Base-by-base conservation (phyloP, 2,113 vertebrate genomes). In the Hyla sarda region DNA sequence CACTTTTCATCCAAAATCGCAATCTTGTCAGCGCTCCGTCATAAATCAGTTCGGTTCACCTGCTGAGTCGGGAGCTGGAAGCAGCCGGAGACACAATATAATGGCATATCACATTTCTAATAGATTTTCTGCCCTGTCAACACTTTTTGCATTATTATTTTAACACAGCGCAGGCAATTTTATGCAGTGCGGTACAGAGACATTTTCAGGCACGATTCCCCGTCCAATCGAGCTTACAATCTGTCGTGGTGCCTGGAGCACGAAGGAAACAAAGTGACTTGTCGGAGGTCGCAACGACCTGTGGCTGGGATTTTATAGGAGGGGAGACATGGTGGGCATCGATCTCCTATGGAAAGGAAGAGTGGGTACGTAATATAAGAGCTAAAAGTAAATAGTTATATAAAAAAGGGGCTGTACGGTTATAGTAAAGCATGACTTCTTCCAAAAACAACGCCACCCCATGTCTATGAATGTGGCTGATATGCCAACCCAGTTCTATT, bases 51-150 rank as follows among this genome's bases (percentile, higher is more conserved):
- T 16, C 3, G 13, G 47, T 50, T 76, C 73, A 76, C 73, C 73
- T 76, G 73, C 73, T 76, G 73, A 28, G 72, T 45, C 13, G 72
- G 28, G 72, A 47, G 73, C 73, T 28, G 73, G 73, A 30, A 76
- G 47, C 73, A 28, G 67, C 34, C 67, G 17, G 11, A 50, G 73
- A 76, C 73, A 50, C 45, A 50, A 76, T 76, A 76, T 76, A 76
- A 76, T 76, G 52, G 73, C 73, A 76, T 25, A 76, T 76, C 73
- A 48, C 73, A 76, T 76, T 50, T 50, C 73, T 76, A 76, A 76
- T 76, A 76, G 73, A 76, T 48, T 76, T n/a, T 76, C 73, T 76
- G 73, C 73, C 73, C 73, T 50, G 73, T 76, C 73, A 76, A 50
- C 73, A 50, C n/a, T 50, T 76, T 48, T 76, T 48, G 45, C n/a